Conservation (phyloP, 2,888 invertebrate genomes). For the Micropterix aruncella region DNA sequence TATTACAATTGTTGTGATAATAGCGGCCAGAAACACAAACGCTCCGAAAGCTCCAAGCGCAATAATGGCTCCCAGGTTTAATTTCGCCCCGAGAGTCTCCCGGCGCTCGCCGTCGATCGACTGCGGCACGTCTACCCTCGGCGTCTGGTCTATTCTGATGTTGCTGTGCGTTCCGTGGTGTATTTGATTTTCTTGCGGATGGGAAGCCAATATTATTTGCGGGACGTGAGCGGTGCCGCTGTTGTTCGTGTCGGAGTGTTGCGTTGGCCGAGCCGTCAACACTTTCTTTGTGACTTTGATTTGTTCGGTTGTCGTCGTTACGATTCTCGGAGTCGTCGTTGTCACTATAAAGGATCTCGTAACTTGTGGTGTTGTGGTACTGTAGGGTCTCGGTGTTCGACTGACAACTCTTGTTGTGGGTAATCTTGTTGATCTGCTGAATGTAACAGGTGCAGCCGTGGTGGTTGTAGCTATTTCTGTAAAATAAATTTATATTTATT, state of each 20-base stretch:
- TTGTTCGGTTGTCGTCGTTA: slow-evolving; percentile 18
- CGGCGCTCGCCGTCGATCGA: slow-evolving; percentile 47
- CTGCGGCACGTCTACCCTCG: slow-evolving; percentile 51
- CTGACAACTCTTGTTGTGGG: slow-evolving; percentile 19
- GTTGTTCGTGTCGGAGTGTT: slow-evolving; percentile 23
- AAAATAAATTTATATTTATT: neutral
- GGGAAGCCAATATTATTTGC: slow-evolving; percentile 45
- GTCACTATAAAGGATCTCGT: slow-evolving; percentile 25
- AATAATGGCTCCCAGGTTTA: slow-evolving; percentile 78
- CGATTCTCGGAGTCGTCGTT: slow-evolving; percentile 17
- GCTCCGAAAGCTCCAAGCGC: slow-evolving; percentile 85
- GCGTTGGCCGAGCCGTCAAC: slow-evolving; percentile 26
- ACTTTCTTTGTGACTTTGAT: slow-evolving; percentile 21
- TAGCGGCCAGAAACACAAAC: slow-evolving; percentile 77
- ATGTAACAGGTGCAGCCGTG: slow-evolving; percentile 17
- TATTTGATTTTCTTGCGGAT: slow-evolving; percentile 74
- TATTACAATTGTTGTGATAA: slow-evolving; percentile 79
- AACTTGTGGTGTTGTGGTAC: slow-evolving; percentile 13
- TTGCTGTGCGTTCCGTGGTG: slow-evolving; percentile 34
- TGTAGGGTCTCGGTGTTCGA: slow-evolving; percentile 20
- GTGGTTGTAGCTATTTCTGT: slow-evolving; percentile 12
- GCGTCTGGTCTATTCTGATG: slow-evolving; percentile 48
- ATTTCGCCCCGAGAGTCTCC: slow-evolving; percentile 48
- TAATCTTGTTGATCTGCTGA: slow-evolving; percentile 14
- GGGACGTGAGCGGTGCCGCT: slow-evolving; percentile 33